Percentiles rank a stretch among this genome's conserved stretches.
Conservation (phyloP, 2,888 invertebrate species). For the Caradrina kadenii region DNA sequence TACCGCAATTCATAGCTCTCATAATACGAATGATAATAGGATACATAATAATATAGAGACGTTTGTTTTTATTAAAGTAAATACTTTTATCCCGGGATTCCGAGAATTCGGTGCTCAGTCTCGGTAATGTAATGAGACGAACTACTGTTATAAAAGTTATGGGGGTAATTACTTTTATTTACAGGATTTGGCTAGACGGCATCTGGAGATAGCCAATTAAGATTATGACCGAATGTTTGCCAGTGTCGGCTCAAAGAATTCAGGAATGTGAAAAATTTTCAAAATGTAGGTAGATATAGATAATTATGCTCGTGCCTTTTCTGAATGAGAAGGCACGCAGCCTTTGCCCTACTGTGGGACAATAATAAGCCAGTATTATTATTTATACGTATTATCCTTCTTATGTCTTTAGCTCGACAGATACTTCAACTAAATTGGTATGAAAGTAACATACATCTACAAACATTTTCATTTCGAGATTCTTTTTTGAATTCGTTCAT, state of each 20-base stretch:
- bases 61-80: conserved; percentile 46
- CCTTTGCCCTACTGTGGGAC: too few species aligned
- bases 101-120: conserved; percentile 3
- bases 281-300: too few species aligned
- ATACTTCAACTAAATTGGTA: not conserved
- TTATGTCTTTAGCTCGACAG: too few species aligned
- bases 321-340: too few species aligned
- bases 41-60: conserved; percentile 54
- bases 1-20: conserved; percentile 67
- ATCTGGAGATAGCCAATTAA: not conserved
- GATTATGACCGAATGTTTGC: not conserved
- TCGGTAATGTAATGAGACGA: conserved; percentile 1
- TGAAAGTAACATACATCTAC: not conserved
- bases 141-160: conserved; percentile 9
- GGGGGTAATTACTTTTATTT: conserved; percentile 11
- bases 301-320: too few species aligned
- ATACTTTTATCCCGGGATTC: conserved; percentile 26
- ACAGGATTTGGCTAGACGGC: not conserved
- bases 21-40: conserved; percentile 69
- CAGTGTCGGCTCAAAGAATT: not conserved
- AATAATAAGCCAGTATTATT: too few species aligned
- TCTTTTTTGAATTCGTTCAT: conserved; percentile 6
- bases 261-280: too few species aligned
- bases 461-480: not conserved
- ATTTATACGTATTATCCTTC: too few species aligned